Evolutionary conservation across 2,113 vertebrate species (phyloP).

Genomic region (Mola mola): DNA sequence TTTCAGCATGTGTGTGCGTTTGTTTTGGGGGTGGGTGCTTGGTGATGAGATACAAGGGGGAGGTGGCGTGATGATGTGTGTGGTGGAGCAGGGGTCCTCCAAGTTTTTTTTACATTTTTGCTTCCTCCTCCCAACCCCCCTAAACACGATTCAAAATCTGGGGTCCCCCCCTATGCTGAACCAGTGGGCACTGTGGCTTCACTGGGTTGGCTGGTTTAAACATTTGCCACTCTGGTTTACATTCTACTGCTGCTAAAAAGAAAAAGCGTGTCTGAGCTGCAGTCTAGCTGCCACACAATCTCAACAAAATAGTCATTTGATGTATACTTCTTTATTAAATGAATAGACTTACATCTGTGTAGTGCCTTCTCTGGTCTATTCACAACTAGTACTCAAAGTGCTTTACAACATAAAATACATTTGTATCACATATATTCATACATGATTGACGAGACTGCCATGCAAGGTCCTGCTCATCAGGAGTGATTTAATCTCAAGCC

Average conservation of each 20-base stretch:
- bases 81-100: too few relatives aligned
- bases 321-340: too few relatives aligned
- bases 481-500: too few relatives aligned
- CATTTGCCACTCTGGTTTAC: slow-evolving; percentile 39
- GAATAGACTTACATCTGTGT: too few relatives aligned
- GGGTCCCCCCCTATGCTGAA: slow-evolving; percentile 1
- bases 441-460: too few relatives aligned
- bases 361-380: too few relatives aligned
- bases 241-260: slow-evolving; percentile 10
- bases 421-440: too few relatives aligned
- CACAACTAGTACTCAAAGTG: too few relatives aligned
- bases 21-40: slow-evolving; percentile 69
- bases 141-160: slow-evolving; percentile 32
- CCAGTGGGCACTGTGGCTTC: slow-evolving; percentile 24
- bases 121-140: slow-evolving; percentile 23
- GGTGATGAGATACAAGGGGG: slow-evolving; percentile 14
- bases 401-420: too few relatives aligned
- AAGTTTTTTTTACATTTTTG: slow-evolving; percentile 54
- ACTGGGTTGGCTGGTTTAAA: slow-evolving; percentile 55
- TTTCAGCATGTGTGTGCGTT: slow-evolving; percentile 77
- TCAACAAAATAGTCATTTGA: too few relatives aligned
- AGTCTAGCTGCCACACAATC: too few relatives aligned
- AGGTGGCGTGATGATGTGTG: slow-evolving; percentile 23
- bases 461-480: too few relatives aligned
- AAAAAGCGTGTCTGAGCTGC: background rate